A percentile compares a stretch with the other conserved stretches of the same genome.
Conservation (phyloP, 2,113 vertebrate species). For the Syrmaticus mikado region DNA sequence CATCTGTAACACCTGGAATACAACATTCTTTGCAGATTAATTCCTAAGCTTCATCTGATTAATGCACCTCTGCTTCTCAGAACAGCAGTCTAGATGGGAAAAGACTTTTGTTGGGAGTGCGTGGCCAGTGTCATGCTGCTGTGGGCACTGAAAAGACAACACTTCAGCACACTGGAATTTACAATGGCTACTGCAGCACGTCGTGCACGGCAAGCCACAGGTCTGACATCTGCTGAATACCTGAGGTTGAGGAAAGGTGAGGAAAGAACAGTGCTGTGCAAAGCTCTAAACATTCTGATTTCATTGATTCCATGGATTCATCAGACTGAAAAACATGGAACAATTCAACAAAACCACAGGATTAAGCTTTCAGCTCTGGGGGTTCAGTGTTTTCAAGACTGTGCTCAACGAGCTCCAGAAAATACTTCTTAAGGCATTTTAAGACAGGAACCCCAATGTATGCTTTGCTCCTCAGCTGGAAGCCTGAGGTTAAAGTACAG, state of each 20-base stretch:
- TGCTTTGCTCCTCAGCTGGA: background rate
- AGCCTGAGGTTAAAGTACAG: background rate
- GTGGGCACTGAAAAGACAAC: background rate
- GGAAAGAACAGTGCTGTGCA: background rate
- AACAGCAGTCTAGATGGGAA: background rate
- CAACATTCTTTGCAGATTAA: background rate
- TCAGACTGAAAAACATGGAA: background rate
- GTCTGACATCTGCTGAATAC: background rate
- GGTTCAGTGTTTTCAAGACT: background rate
- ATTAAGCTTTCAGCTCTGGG: background rate
- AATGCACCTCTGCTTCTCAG: background rate
- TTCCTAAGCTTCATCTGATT: background rate
- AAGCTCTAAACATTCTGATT: background rate
- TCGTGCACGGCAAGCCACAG: background rate
- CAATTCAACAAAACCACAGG: background rate
- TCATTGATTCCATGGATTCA: background rate
- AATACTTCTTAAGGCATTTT: background rate
- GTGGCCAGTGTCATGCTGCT: background rate
- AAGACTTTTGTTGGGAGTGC: background rate
- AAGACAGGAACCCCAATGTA: background rate
- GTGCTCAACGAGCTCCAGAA: background rate
- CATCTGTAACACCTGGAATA: background rate
- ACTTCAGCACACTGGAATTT: background rate
- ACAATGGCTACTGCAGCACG: background rate
- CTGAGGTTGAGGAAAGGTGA: background rate